Conservation (phyloP, 2,113 vertebrate species). For the Anolis carolinensis region DNA sequence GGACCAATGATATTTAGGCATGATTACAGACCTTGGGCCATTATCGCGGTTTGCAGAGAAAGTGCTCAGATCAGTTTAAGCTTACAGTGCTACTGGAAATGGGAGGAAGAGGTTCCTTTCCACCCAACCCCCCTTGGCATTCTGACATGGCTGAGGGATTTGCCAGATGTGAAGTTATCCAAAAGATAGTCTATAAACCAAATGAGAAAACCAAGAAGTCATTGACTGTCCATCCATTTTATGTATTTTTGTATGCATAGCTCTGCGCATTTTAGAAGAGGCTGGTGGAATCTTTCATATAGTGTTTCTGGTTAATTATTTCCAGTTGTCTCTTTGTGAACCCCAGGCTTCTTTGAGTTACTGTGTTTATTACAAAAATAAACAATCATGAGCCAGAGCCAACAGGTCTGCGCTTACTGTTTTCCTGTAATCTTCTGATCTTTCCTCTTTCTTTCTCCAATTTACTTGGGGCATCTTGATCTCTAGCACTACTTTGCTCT, state of each 20-base stretch:
- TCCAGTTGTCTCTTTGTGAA: conserved; percentile 35
- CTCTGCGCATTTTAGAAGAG: neutral
- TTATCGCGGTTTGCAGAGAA: conserved; percentile 5
- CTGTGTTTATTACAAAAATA: conserved; percentile 37
- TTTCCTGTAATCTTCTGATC: conserved; percentile 23
- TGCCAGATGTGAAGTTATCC: conserved; percentile 19
- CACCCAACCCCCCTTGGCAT: neutral
- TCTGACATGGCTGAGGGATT: neutral
- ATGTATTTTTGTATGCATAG: neutral
- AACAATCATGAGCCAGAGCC: conserved; percentile 16
- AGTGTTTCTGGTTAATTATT: conserved; percentile 32
- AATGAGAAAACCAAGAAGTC: neutral
- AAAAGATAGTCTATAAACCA: conserved; percentile 22
- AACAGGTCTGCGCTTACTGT: conserved; percentile 6
- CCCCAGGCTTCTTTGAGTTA: conserved; percentile 8
- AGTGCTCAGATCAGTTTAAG: conserved; percentile 13
- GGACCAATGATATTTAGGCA: neutral
- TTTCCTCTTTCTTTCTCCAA: conserved; percentile 4
- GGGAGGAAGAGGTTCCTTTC: neutral
- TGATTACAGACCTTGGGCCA: conserved; percentile 25
- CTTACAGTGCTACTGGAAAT: conserved; percentile 33
- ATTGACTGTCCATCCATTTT: neutral
- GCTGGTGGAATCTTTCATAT: conserved; percentile 1
- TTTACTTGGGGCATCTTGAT: neutral
- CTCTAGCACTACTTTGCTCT: neutral